Base-by-base conservation (phyloP, 2,888 invertebrate genomes). In the Cremastinae sp. region DNA sequence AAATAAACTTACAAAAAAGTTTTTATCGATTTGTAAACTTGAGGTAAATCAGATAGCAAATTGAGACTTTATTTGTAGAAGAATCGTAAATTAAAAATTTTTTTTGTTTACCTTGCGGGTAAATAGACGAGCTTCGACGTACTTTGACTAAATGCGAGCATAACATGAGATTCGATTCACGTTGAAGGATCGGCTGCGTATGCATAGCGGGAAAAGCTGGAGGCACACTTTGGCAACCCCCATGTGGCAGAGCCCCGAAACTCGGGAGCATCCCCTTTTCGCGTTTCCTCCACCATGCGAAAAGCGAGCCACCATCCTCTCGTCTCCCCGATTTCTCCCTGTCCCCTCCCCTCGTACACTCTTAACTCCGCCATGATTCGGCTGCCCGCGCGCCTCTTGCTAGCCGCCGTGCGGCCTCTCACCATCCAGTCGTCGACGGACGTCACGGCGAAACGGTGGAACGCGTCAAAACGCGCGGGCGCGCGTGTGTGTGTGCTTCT, bases 401-500 rank as follows among this genome's bases (percentile, higher is more conserved):
- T 79, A 58, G 69, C 69, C 69, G 37, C 56, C 39, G 45, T 56
- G 66, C 20, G 14, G 59, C 71, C 66, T 68, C 70, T 78, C 77
- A 59, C 74, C 74, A 74, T 79, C 79, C 79, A 79, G 79, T 79
- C 78, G 79, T 75, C 75, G 75, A 75, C 79, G 78, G 78, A 78
- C 79, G 78, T 78, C 75, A 78, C 78, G 78, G 73, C 75, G 76
- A 78, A 72, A 66, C 78, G 79, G 75, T 78, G 66, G 72, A 79
- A 61, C 61, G 70, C 70, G 70, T 53, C 53, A 28, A 28, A 28
- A 53, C 37, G 61, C 75, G 79, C 79, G 80, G 73, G 75, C 77
- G 79, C 79, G 79, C 75, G 74, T 65, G 47, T 62, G 80, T 74
- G 75, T 75, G 79, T 78, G 79, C 75, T 71, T 66, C 37, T 49